Evolutionary conservation across 64 coral and sea anemone genomes (phyloP), one percentile per base, ranked within the genome.

Genomic region (Cladopsammia gracilis): DNA sequence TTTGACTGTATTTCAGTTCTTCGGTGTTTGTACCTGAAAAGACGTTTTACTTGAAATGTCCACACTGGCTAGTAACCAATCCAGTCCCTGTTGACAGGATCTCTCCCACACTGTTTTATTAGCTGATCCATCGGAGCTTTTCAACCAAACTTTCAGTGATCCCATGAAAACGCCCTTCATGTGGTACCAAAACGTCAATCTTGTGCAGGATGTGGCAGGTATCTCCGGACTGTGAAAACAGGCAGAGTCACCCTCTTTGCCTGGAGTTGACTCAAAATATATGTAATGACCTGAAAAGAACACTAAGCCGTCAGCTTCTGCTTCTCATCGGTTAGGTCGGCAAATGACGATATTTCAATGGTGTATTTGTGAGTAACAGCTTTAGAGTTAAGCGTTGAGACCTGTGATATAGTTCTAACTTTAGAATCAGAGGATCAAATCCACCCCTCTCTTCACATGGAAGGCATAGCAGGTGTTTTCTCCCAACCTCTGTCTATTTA

Each of bases 121-220:
- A n/a, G n/a, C n/a, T 49, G 44, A 20, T 51, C 72, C 46, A 50
- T 75, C 44, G 44, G 16, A 20, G 9, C 18, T 48, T 75, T 75
- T 14, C 44, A 46, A 14, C 47, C 2, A n/a, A 48, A 75, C 45
- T 19, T 19, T 75, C 72, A 75, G 72, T 19, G 72, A 48, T 18
- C 72, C 72, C 45, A 75, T 75, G 10, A 20, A 44, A 51, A 44
- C 43, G 12, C 72, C 72, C 43, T 75, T 48, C 72, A 75, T 75
- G 16, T 75, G 72, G 44, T 75, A 75, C 72, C 72, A 75, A n/a
- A n/a, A n/a, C n/a, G n/a, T n/a, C n/a, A 49, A 75, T 49, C 72
- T 34, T 48, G 15, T 34, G 46, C 72, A 75, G 48, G 72, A 16
- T 75, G 72, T 18, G 47, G 72, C 13, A 12, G 72, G 43, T 18